Evolutionary conservation across 2,888 invertebrate species (phyloP), one percentile per base, ranked within the genome.

Genomic region (Tetranychus truncatus): DNA sequence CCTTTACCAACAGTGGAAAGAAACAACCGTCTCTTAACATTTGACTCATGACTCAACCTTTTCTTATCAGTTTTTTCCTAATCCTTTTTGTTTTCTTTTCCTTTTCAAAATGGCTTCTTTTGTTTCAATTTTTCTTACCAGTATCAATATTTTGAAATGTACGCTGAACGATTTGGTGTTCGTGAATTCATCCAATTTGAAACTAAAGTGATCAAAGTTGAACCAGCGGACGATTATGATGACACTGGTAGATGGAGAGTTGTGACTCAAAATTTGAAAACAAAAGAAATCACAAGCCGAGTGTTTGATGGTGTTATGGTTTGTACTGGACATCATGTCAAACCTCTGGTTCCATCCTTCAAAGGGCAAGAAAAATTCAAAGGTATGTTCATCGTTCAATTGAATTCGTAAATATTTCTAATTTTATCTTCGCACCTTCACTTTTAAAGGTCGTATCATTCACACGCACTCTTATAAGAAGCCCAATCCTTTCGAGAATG

Each of bases 261-360:
- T 5, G 66, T 66, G 0, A 21, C 21, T n/a, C 21, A 55, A 46
- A n/a, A 73, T 55, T 8, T 46, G 1, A n/a, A 44, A 6, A 74
- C 73, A 15, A 34, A 46, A 9, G 45, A 76, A 15, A 44, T 74
- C 15, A 71, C 15, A 20, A 73, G 74, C 81, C 82, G 21, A 80
- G 82, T 78, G 80, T 83, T 34, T 78, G 84, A 85, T 77, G 84
- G 82, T 8, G 84, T 85, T 1, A 81, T 85, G 80, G 81, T 85
- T 5, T 84, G 84, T 78, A 82, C 82, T 0, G 85, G 85, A 6
- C 85, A 85, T 78, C 85, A 84, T 78, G 82, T 82, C 0, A 80
- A 81, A 66, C 84, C 85, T 0, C 79, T 83, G 74, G 77, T 80
- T 46, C 84, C 85, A 1, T 74, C 79, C 8, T 81, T 85, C 77